Conservation (phyloP, 2,888 invertebrate species). For the Amphipoea oculea region DNA sequence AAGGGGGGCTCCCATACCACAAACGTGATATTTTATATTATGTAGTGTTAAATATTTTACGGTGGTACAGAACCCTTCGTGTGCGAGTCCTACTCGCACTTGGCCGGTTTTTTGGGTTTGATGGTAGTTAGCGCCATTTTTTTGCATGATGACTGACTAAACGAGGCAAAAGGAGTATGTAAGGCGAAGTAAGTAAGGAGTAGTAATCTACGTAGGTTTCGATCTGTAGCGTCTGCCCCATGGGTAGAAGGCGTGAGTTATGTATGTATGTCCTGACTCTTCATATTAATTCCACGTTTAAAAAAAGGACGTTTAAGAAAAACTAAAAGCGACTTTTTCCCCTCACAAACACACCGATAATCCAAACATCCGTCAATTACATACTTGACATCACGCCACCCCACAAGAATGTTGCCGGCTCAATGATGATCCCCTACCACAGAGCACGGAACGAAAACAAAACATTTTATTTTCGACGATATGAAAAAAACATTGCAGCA, state of each 20-base stretch:
- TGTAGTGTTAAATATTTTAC: too few relatives aligned
- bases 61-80: too few relatives aligned
- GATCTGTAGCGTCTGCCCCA: background rate
- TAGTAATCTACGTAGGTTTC: background rate
- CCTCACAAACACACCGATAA: background rate
- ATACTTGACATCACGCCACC: conserved; percentile 6
- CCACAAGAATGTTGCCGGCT: conserved; percentile 30
- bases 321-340: background rate
- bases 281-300: background rate
- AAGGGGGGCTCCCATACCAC: too few relatives aligned
- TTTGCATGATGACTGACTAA: background rate
- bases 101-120: too few relatives aligned
- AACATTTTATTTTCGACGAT: too few relatives aligned
- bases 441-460: background rate
- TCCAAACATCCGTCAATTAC: conserved; percentile 39
- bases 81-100: too few relatives aligned
- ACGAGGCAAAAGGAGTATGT: background rate
- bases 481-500: too few relatives aligned
- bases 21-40: too few relatives aligned
- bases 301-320: background rate
- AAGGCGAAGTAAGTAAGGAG: background rate
- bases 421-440: conserved; percentile 38
- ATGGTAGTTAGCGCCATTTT: background rate
- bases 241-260: background rate
- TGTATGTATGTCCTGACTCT: background rate